Evolutionary conservation across 2,113 vertebrate species (phyloP), one percentile per base, ranked within the genome.

Genomic region (Nicator chloris): DNA sequence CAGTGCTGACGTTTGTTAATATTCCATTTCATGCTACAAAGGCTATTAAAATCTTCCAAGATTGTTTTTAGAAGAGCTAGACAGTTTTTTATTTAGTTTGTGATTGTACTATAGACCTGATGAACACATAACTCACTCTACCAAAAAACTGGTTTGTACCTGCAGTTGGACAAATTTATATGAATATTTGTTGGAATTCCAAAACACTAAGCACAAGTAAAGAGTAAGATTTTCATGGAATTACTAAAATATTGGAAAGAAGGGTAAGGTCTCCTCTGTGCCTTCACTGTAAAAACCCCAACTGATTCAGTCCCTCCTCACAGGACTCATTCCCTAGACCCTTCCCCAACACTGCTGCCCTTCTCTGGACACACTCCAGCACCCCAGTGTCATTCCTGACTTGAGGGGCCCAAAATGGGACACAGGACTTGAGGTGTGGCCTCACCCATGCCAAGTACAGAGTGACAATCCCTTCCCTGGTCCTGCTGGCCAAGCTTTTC

Each of bases 401-500:
- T 5, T 15, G 27, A 45, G 11, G 27, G 27, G 6, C 9, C 15
- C 33, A 31, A 44, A 60, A 53, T 1, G 4, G 18, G 28, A 33
- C 15, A 30, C 3, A 8, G 54, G 53, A 51, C 33, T 23, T 39
- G 28, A 51, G 33, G 5, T 19, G 23, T 37, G 33, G 45, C 22
- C 54, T 51, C 27, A 23, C 22, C 33, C 60, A 8, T 7, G 18
- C 11, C 2, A 0, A 51, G 27, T 22, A 7, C 18, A 51, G 63
- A 51, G 14, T 5, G 10, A 16, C 10, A 22, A 11, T 45, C 9
- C 7, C 27, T 37, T 21, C 27, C 45, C 39, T 28, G 12, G 7
- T 60, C 37, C 53, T 51, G 24, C 37, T 53, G 63, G 22, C 33
- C 33, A 23, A 0, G 0, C 3, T 86, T 11, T 23, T 44, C 27